Conservation (phyloP, 1,140 invertebrate genomes). For the Pectinophora gossypiella region DNA sequence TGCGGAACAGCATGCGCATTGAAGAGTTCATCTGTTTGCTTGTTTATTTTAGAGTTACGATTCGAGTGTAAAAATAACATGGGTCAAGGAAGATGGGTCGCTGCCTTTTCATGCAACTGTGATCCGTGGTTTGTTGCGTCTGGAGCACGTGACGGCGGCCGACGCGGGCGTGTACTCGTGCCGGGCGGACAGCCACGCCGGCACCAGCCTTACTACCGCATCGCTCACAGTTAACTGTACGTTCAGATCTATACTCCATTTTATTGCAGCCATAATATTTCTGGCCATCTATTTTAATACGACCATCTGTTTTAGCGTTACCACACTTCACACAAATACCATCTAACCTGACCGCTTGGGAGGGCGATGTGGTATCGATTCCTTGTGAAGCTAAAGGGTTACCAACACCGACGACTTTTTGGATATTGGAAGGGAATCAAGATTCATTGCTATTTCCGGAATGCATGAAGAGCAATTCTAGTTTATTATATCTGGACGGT, state of each 20-base stretch:
- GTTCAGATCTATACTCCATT: slow-evolving; percentile 18
- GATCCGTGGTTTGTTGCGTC: slow-evolving; percentile 70
- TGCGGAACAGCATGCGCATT: background rate
- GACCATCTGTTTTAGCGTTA: slow-evolving; percentile 84
- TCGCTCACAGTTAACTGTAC: slow-evolving; percentile 70
- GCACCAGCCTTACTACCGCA: slow-evolving; percentile 65
- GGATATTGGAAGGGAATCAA: slow-evolving; percentile 85
- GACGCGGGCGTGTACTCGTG: slow-evolving; percentile 73
- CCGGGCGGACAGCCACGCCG: slow-evolving; percentile 69
- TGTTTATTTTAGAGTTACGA: slow-evolving; percentile 61
- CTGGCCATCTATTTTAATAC: slow-evolving; percentile 58
- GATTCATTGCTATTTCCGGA: slow-evolving; percentile 64
- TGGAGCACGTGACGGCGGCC: slow-evolving; percentile 64
- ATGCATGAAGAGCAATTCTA: slow-evolving; percentile 67
- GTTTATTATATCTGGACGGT: slow-evolving; percentile 62
- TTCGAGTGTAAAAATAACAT: slow-evolving; percentile 62
- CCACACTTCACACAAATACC: slow-evolving; percentile 92
- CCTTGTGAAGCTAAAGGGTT: slow-evolving; percentile 93
- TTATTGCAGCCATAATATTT: slow-evolving; percentile 58
- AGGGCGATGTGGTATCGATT: slow-evolving; percentile 89
- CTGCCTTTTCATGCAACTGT: slow-evolving; percentile 86
- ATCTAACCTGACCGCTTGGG: slow-evolving; percentile 87
- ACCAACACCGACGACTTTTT: slow-evolving; percentile 90
- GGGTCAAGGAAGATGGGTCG: slow-evolving; percentile 61
- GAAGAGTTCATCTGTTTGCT: slow-evolving; percentile 6